Evolutionary conservation across 2,797 vertebrate species (phyloP), one percentile per base, ranked within the genome.

Genomic region (Pelobates cultripes): DNA sequence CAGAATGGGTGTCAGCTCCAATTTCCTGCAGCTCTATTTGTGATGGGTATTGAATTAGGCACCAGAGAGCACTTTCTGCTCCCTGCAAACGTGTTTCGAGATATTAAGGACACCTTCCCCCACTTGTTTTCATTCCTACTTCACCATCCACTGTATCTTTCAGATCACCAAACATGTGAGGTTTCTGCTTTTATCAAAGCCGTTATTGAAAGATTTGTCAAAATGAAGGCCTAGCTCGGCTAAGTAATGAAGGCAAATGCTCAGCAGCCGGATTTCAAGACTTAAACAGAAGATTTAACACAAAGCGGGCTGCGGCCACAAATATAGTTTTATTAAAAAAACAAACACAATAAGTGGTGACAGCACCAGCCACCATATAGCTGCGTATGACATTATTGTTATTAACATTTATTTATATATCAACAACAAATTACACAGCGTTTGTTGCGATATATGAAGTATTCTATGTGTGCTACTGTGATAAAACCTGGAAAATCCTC

Each of bases 1-100:
- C 77, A 83, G 81, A 83, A 83, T 79, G 81, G 77, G 77, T 83
- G 81, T 83, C 81, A 83, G 81, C 81, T 83, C 55, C 78, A 83
- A 83, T 83, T 79, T 83, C 81, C 81, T 83, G 51, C 45, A 75
- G 81, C 71, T 64, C 77, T 83, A 64, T 79, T 71, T 75, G 81
- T 79, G 81, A 83, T 83, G 81, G 67, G 81, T 69, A 79, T 83
- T 79, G 71, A 77, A 83, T 83, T 78, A 83, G 81, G 81, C 81
- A 83, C 77, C 81, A 78, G 81, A 83, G 81, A 83, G 81, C 81
- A 79, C 77, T 83, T 78, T 83, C 77, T 68, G 43, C 81, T 78
- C 72, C 5, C 77, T 75, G 67, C 72, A 78, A 79, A 83, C 77
- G 76, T 75, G 77, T 83, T 79, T 67, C 41, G 75, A 40, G 81